Evolutionary conservation across 23 tunicate genomes (phyloP).

Genomic region (Halocynthia roretzi): DNA sequence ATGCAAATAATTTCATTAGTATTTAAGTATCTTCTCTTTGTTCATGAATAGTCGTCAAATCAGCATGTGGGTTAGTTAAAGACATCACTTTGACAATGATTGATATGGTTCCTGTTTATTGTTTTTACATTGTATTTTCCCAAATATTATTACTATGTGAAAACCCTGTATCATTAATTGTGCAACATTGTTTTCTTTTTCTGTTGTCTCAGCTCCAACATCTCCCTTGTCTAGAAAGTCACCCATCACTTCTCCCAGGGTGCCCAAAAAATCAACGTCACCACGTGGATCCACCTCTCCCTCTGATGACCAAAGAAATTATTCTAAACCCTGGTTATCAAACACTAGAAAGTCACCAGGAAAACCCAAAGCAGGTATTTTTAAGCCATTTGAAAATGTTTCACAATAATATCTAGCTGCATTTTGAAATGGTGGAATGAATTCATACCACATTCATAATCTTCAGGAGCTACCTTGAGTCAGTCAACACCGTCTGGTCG

Average conservation of each 20-base stretch:
- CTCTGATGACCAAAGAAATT: conserved; percentile 30
- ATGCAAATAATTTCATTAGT: too few relatives aligned
- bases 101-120: too few relatives aligned
- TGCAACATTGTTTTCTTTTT: too few relatives aligned
- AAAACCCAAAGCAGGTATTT: conserved; percentile 14
- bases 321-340: conserved; percentile 60
- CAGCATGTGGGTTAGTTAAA: too few relatives aligned
- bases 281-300: not conserved
- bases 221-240: conserved; percentile 7
- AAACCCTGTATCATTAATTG: too few relatives aligned
- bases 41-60: too few relatives aligned
- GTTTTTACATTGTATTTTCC: too few relatives aligned
- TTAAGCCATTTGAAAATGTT: not conserved
- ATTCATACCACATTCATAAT: not conserved
- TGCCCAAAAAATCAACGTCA: not conserved
- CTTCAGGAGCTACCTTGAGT: conserved; percentile 4
- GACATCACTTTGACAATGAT: too few relatives aligned
- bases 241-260: not conserved
- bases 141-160: too few relatives aligned
- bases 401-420: not conserved
- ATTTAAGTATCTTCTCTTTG: too few relatives aligned
- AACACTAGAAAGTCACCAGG: conserved; percentile 40
- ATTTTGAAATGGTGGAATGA: too few relatives aligned
- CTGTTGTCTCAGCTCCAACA: too few relatives aligned
- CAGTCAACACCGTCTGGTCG: not conserved